A percentile compares a stretch with the other conserved stretches of the same genome.
These are phyloP conservation scores for Pollenia labialis DNA, from an alignment of 2,888 invertebrate species.

Conservation along the genomic window DNA sequence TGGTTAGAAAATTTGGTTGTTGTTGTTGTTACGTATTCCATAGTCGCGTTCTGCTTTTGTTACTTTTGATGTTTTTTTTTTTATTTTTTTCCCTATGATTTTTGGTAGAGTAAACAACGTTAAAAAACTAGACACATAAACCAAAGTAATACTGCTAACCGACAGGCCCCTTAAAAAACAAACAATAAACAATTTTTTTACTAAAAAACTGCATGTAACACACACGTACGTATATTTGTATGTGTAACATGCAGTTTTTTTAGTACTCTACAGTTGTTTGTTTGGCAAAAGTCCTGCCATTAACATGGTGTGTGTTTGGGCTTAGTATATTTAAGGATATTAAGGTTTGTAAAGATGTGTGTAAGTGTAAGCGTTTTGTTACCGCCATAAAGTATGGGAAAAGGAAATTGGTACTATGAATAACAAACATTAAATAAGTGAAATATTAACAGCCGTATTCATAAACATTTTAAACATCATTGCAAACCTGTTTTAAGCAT, in stretches of 20 bases:
- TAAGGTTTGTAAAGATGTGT: not conserved
- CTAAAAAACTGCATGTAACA: slow-evolving; percentile 18
- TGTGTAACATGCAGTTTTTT: not conserved
- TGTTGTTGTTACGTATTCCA: slow-evolving; percentile 28
- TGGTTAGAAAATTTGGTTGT: slow-evolving; percentile 61
- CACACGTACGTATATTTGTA: not conserved
- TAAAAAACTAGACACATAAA: slow-evolving; percentile 61
- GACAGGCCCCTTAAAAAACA: slow-evolving; percentile 14
- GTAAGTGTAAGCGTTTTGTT: not conserved
- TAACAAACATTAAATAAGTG: too few relatives aligned
- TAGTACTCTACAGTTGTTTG: not conserved
- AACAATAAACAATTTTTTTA: not conserved
- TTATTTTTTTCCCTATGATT: slow-evolving; percentile 32
- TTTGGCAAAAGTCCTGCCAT: slow-evolving; percentile 7
- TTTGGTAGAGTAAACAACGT: slow-evolving; percentile 48
- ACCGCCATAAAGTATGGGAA: not conserved
- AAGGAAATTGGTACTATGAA: too few relatives aligned
- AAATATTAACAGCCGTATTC: too few relatives aligned
- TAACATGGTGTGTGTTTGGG: not conserved
- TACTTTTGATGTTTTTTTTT: slow-evolving; percentile 26
- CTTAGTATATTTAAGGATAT: not conserved
- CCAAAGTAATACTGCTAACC: slow-evolving; percentile 53
- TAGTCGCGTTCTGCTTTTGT: slow-evolving; percentile 54
- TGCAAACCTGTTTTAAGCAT: too few relatives aligned
- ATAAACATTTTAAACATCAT: too few relatives aligned